Evolutionary conservation across 1,140 invertebrate species (phyloP), one percentile per base, ranked within the genome.

Genomic region (Drosophila miranda): DNA sequence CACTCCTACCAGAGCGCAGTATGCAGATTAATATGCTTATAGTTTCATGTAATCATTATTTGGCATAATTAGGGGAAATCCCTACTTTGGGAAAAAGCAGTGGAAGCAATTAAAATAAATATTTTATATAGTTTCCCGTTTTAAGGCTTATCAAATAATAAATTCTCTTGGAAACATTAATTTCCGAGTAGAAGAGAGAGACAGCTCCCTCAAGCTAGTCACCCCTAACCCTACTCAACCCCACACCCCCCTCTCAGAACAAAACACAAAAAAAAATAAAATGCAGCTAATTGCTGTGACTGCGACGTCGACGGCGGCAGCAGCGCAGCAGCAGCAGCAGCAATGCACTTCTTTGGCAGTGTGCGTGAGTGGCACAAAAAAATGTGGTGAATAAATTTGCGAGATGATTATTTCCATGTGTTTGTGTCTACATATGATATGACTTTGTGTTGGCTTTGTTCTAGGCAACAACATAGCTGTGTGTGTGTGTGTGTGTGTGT

Each of bases 341-440:
- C 28, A 9, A 46, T 84, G 80, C 80, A 84, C 54, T 82, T 73
- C 56, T 59, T 64, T 68, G 44, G 28, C 34, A 14, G 57, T 74
- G 63, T 70, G 63, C 26, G 44, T 86, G 76, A 60, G 56, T 80
- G 64, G 56, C 53, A 61, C 54, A 75, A 78, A 75, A 58, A 71
- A 86, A 76, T 81, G 77, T 84, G 81, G 81, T 84, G 81, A 86
- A 86, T 84, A 73, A 84, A 76, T 75, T 80, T 73, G 34, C 34
- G 73, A 75, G 73, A 67, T 75, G 50, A 51, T 67, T 34, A 55
- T 53, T 59, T 59, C 45, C 55, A 51, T 54, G 53, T 59, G 44
- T 54, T 41, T 61, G 26, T 58, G 55, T 58, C 16, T 62, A 26
- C 53, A 43, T 63, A 19, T 63, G 48, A 45, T 63, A 19, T 63